Evolutionary conservation across 2,888 invertebrate species (phyloP).

Genomic region (Deilephila elpenor): DNA sequence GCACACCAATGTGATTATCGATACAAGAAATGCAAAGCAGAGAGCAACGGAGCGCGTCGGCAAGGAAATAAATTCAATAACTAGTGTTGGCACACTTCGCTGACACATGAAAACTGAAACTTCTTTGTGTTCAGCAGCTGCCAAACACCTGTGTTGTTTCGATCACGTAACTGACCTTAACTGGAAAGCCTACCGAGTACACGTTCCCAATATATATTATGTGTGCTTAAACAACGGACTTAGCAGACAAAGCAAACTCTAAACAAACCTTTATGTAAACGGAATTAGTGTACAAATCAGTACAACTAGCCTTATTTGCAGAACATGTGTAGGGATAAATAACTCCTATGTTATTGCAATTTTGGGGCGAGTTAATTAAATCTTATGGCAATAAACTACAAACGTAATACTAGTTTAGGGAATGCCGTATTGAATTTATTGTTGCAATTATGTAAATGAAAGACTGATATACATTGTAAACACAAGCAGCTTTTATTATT

Average conservation of each 20-base stretch:
- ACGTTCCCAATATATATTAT: constrained; percentile 28
- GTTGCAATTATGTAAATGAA: too few species aligned
- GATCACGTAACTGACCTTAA: constrained; percentile 50
- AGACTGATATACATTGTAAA: too few species aligned
- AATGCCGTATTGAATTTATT: too few species aligned
- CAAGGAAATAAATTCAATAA: constrained; percentile 47
- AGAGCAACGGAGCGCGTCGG: constrained; percentile 18
- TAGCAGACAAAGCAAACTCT: background rate
- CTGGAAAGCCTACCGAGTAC: constrained; percentile 39
- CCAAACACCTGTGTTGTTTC: constrained; percentile 64
- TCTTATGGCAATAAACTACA: too few species aligned
- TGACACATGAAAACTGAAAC: constrained; percentile 61
- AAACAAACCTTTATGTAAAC: background rate
- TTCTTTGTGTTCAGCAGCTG: constrained; percentile 58
- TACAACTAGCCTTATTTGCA: background rate
- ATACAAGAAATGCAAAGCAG: constrained; percentile 10
- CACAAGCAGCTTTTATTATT: too few species aligned
- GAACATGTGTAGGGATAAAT: too few species aligned
- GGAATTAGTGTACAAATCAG: background rate
- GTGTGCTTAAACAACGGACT: constrained; percentile 9
- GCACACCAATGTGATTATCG: constrained; percentile 9
- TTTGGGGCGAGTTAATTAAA: too few species aligned
- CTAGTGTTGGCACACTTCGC: constrained; percentile 59
- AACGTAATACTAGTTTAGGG: too few species aligned
- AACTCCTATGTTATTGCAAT: too few species aligned